Percentiles rank a stretch among this genome's conserved stretches.
Conservation (phyloP, 2,797 vertebrate species). For the Tolypeutes matacus region DNA sequence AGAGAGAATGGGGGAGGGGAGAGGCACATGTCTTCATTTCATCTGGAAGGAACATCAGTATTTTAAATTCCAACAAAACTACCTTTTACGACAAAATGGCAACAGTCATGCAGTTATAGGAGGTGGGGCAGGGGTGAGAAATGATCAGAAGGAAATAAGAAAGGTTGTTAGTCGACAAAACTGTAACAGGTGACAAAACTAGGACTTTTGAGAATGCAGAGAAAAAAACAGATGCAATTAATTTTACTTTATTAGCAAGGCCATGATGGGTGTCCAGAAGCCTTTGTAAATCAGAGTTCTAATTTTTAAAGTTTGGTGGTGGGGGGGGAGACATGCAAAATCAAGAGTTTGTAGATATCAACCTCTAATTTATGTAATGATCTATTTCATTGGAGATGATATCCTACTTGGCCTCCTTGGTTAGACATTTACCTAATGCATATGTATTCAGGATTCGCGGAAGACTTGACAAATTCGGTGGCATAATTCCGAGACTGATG, state of each 20-base stretch:
- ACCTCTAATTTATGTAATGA: not conserved
- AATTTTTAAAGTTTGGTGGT: not conserved
- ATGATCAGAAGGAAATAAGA: not conserved
- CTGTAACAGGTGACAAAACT: rapidly evolving
- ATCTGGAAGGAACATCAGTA: not conserved
- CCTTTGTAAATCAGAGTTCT: not conserved
- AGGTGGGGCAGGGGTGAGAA: too few relatives aligned
- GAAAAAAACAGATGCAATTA: too few relatives aligned
- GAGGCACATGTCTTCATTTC: not conserved
- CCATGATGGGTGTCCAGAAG: not conserved
- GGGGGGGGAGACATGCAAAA: not conserved
- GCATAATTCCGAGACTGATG: rapidly evolving
- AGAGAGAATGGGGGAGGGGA: constrained; percentile 19
- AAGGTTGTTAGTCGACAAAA: not conserved
- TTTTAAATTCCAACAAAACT: not conserved
- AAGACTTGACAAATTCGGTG: rapidly evolving
- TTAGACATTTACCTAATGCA: rapidly evolving
- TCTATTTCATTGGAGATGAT: rapidly evolving
- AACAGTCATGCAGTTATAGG: rapidly evolving
- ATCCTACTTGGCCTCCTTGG: not conserved
- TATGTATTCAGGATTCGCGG: rapidly evolving
- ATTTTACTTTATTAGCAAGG: not conserved
- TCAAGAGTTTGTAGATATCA: not conserved
- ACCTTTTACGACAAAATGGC: not conserved
- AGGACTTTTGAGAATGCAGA: not conserved